phyloP scores from a whole-genome alignment of 2,888 invertebrate genomes.

The Mimumesa dahlbomi region DNA sequence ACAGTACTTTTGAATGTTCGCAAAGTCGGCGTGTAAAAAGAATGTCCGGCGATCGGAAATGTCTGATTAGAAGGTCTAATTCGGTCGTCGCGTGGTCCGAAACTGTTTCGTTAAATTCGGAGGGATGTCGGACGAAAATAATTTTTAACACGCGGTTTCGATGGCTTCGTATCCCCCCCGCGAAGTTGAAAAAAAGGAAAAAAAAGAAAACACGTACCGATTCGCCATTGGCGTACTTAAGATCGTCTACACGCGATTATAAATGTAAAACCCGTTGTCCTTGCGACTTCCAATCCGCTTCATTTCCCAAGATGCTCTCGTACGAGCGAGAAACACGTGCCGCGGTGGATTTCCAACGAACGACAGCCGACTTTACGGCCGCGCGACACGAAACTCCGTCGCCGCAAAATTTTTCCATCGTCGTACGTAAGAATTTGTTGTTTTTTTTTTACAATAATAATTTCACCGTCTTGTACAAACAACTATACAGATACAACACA shows the following conservation, averaged over 20 bases:
- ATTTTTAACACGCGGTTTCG: too few species aligned
- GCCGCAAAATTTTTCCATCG: not conserved
- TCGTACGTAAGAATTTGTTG: not conserved
- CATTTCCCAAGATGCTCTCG: slow-evolving; percentile 43
- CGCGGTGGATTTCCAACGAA: slow-evolving; percentile 32
- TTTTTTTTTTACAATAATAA: not conserved
- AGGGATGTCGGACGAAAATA: too few species aligned
- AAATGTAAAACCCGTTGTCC: slow-evolving; percentile 39
- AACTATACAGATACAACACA: too few species aligned
- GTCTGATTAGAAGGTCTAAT: too few species aligned
- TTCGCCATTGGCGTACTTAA: slow-evolving; percentile 14
- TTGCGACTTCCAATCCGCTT: slow-evolving; percentile 39
- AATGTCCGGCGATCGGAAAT: too few species aligned
- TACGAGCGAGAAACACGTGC: slow-evolving; percentile 19
- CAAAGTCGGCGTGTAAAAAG: too few species aligned
- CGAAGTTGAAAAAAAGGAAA: not conserved
- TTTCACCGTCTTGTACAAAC: too few species aligned
- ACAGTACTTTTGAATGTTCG: too few species aligned
- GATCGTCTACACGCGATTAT: slow-evolving; percentile 48
- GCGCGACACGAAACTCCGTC: slow-evolving; percentile 22
- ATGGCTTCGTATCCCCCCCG: too few species aligned
- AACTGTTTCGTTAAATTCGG: too few species aligned
- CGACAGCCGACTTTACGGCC: slow-evolving; percentile 23
- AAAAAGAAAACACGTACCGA: too few species aligned
- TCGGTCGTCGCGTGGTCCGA: too few species aligned